Evolutionary conservation across 2,888 invertebrate genomes (phyloP), one percentile per base, ranked within the genome.

Genomic region (Melieria picta): DNA sequence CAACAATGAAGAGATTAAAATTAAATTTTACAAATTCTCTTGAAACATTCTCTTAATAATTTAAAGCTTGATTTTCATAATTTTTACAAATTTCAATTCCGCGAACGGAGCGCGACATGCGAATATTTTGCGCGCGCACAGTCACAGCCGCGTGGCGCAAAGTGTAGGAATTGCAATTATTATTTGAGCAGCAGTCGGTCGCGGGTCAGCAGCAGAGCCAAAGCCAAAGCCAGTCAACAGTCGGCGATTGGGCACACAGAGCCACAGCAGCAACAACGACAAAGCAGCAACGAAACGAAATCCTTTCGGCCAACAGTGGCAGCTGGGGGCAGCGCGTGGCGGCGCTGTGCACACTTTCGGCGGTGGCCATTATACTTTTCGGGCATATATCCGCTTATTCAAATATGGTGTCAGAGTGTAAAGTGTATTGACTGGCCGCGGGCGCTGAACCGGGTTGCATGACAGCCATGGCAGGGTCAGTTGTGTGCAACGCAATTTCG

Each of bases 101-200:
- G 30, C 30, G 30, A 30, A 30, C 30, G 30, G 2, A 30, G 30
- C 30, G 30, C 30, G 30, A 30, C 30, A 1, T 30, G 30, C 30
- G 30, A 30, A 2, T 30, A 30, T 30, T 30, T 30, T 30, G 30
- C 30, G 30, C 30, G 30, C 30, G 30, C 30, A 30, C 2, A 30
- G 30, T 30, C 30, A 30, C 30, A 30, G 1, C 30, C 30, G 30
- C 30, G 2, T 30, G 30, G 30, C 30, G 30, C 30, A 60, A 60
- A 42, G 43, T 62, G 6, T 13, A 48, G 7, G 48, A 43, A 57
- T 67, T 50, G 62, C 56, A 71, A 66, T 62, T 66, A 66, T 48
- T 71, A 67, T 71, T 71, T 71, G 67, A 71, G 56, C 71, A 71
- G 71, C 67, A 71, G 63, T 67, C 67, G 71, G 66, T 71, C 47